Percentiles rank a stretch among this genome's conserved stretches.
These are phyloP conservation scores for Plebejus argus DNA, from an alignment of 2,888 invertebrate genomes.

Conservation along the genomic window DNA sequence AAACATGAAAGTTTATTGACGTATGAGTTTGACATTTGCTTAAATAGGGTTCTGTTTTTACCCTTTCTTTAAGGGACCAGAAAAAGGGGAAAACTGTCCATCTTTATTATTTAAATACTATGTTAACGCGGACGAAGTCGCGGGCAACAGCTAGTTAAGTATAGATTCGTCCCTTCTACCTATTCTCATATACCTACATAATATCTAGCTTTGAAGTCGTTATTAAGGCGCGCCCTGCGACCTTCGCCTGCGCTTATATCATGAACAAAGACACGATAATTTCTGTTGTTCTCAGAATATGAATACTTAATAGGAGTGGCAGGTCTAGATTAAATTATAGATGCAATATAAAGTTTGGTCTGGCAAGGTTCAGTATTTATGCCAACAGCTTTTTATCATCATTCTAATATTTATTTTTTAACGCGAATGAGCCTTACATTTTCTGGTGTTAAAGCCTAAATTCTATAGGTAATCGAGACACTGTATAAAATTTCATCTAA, in stretches of 20 bases:
- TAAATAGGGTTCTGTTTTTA: too few relatives aligned
- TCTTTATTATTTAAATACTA: too few relatives aligned
- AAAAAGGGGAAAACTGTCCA: too few relatives aligned
- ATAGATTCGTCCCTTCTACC: not conserved
- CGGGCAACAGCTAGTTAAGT: too few relatives aligned
- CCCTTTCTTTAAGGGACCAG: too few relatives aligned
- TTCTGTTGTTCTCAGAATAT: conserved; percentile 13
- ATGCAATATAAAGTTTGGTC: not conserved
- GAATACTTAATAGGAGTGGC: conserved; percentile 1
- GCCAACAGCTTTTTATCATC: not conserved
- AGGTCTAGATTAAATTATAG: not conserved
- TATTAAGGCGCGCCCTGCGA: conserved; percentile 24
- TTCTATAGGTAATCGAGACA: too few relatives aligned
- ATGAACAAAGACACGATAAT: conserved; percentile 25
- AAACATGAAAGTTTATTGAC: too few relatives aligned
- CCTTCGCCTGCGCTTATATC: conserved; percentile 14
- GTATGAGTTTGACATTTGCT: too few relatives aligned
- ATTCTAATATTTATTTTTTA: not conserved
- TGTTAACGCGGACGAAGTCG: too few relatives aligned
- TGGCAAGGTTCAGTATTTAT: not conserved
- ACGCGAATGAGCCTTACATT: not conserved
- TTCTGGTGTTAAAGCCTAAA: not conserved
- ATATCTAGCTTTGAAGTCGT: not conserved
- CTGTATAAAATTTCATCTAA: too few relatives aligned
- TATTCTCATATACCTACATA: not conserved